Percentiles rank a stretch among this genome's conserved stretches.
Evolutionary conservation across 2,113 vertebrate genomes (phyloP).

Genomic region (Onychostruthus taczanowskii): DNA sequence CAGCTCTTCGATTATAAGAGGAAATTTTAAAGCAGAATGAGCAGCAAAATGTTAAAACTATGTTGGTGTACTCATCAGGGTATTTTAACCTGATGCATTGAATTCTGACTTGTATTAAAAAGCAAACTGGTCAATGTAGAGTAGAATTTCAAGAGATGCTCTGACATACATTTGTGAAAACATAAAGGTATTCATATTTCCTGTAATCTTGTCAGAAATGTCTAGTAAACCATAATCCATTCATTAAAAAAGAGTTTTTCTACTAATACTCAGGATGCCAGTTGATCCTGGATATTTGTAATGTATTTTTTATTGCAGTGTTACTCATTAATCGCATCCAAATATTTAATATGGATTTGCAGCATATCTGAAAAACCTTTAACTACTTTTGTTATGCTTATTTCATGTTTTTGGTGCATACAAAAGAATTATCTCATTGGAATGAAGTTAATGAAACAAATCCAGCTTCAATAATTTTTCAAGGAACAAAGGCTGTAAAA

Average conservation of each 20-base stretch:
- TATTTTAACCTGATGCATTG: neutral
- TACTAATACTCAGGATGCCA: neutral
- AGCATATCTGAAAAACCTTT: neutral
- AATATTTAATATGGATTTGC: neutral
- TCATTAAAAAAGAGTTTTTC: neutral
- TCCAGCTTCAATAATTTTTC: constrained; percentile 36
- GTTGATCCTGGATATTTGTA: neutral
- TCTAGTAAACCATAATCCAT: neutral
- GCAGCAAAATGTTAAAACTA: neutral
- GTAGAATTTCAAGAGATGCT: neutral
- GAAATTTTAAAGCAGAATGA: neutral
- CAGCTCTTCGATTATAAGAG: neutral
- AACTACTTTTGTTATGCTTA: neutral
- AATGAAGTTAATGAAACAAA: constrained; percentile 39
- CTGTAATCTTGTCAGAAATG: neutral
- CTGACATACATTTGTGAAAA: neutral
- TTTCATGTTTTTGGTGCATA: neutral
- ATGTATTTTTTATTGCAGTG: neutral
- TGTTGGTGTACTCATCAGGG: neutral
- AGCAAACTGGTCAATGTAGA: neutral
- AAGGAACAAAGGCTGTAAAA: constrained; percentile 20
- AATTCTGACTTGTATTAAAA: neutral
- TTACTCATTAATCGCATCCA: neutral
- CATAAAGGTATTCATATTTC: neutral
- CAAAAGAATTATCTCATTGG: constrained; percentile 44